Evolutionary conservation across 2,113 vertebrate species (phyloP).

Genomic region (Macrotis lagotis): DNA sequence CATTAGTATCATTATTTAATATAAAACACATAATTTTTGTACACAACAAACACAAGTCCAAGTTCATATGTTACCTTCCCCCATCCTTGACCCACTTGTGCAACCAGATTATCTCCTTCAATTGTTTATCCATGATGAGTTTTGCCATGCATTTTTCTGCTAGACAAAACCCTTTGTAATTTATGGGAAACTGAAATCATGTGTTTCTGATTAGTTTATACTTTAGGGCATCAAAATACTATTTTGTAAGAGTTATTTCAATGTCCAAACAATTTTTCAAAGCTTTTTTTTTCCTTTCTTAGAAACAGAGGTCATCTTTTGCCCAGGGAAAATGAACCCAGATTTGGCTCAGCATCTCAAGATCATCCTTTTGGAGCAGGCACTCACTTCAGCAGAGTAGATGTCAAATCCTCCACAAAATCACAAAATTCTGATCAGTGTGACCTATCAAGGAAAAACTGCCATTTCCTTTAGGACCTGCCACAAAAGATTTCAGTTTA

Average conservation of each 20-base stretch:
- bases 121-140: conserved; percentile 48
- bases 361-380: not conserved
- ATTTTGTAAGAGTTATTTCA: conserved; percentile 56
- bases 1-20: not conserved
- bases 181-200: conserved; percentile 68
- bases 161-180: conserved; percentile 66
- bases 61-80: conserved; percentile 57
- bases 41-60: conserved; percentile 7
- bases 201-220: conserved; percentile 68
- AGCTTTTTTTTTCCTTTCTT: conserved; percentile 58
- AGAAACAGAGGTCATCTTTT: conserved; percentile 58
- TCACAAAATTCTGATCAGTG: not conserved
- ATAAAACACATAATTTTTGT: not conserved
- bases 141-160: conserved; percentile 70
- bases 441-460: not conserved
- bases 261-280: conserved; percentile 56
- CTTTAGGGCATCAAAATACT: conserved; percentile 66
- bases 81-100: conserved; percentile 63
- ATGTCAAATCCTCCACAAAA: not conserved
- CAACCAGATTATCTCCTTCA: conserved; percentile 42
- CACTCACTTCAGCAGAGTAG: not conserved
- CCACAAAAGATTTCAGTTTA: not conserved
- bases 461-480: not conserved
- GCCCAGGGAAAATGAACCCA: conserved; percentile 37
- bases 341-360: not conserved